A percentile compares a stretch with the other conserved stretches of the same genome.
Evolutionary conservation across 2,888 invertebrate species (phyloP).

Genomic region (Diarsia dahlii): DNA sequence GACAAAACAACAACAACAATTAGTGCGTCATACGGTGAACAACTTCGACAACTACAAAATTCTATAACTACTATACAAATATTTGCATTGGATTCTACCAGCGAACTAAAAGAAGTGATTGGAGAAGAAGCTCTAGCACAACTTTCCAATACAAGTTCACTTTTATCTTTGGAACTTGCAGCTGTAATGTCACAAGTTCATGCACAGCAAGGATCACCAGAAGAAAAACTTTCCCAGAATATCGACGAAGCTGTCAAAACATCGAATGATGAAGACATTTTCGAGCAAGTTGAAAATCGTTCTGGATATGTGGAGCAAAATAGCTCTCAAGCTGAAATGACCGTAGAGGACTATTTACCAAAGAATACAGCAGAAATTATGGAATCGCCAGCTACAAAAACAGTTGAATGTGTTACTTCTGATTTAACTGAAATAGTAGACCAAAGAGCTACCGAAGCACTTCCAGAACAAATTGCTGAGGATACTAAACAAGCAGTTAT

Average conservation of each 20-base stretch:
- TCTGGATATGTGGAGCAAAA: neutral
- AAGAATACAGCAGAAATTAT: neutral
- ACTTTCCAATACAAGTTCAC: constrained; percentile 62
- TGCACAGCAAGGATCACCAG: neutral
- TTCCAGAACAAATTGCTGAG: neutral
- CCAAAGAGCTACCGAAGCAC: neutral
- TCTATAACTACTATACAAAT: constrained; percentile 65
- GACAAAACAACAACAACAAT: neutral
- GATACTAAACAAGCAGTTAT: neutral
- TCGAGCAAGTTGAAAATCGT: neutral
- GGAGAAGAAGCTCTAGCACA: constrained; percentile 58
- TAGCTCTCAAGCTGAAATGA: neutral
- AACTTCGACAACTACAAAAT: constrained; percentile 48
- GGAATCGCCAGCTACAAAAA: neutral
- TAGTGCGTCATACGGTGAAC: neutral
- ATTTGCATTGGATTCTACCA: constrained; percentile 57
- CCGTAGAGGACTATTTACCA: neutral
- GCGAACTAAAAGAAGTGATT: constrained; percentile 49
- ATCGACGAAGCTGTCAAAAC: neutral
- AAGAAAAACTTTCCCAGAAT: neutral
- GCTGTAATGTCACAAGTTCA: constrained; percentile 21
- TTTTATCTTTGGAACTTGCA: constrained; percentile 48
- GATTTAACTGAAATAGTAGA: neutral
- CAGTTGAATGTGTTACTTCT: neutral
- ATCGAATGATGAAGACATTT: neutral